Percentiles rank a stretch among this genome's conserved stretches.
phyloP scores from a whole-genome alignment of 2,888 invertebrate genomes.

The Ferdinandea cuprea region DNA sequence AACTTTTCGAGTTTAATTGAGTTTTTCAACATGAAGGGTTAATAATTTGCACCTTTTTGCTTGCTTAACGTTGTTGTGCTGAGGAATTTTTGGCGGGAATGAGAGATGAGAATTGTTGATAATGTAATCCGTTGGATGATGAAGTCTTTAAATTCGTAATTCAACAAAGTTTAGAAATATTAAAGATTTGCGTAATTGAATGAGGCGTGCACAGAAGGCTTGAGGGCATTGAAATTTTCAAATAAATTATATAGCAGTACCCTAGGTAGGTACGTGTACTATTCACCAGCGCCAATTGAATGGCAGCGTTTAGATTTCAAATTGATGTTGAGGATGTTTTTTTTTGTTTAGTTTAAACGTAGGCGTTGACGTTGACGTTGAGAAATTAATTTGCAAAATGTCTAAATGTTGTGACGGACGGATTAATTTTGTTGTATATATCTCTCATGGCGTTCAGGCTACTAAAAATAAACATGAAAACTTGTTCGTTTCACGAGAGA shows the following conservation, averaged over 20 bases:
- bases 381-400: background rate
- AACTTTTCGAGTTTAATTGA: constrained; percentile 82
- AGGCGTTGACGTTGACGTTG: background rate
- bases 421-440: background rate
- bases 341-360: too few species aligned
- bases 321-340: too few species aligned
- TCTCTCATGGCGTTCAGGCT: too few species aligned
- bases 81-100: background rate
- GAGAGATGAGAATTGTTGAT: constrained; percentile 48
- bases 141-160: constrained; percentile 59
- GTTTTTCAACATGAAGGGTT: constrained; percentile 79
- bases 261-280: background rate
- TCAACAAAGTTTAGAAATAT: constrained; percentile 46
- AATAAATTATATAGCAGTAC: too few species aligned
- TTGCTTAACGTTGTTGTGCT: constrained; percentile 42
- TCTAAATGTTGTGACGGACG: background rate
- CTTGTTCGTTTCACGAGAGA: too few species aligned
- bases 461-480: background rate
- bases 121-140: constrained; percentile 58
- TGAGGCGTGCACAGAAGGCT: background rate
- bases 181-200: constrained; percentile 47
- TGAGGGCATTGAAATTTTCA: background rate
- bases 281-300: too few species aligned
- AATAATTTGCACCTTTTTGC: constrained; percentile 70
- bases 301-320: too few species aligned